phyloP scores from a whole-genome alignment of 1,140 invertebrate genomes.

The Scaptomyza hsui region DNA sequence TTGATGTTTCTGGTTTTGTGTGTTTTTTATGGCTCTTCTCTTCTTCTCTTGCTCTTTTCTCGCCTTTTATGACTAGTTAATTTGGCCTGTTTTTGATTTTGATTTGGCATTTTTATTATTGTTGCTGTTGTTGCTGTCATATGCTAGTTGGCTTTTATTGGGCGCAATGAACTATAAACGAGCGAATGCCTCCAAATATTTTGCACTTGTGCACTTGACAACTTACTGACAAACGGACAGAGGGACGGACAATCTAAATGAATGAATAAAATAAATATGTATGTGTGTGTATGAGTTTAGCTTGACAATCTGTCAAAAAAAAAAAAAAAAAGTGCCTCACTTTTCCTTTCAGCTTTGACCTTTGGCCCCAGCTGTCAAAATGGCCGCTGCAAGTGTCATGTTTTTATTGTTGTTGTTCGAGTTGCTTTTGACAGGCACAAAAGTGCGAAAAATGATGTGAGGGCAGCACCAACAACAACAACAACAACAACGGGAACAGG shows the following conservation, averaged over 20 bases:
- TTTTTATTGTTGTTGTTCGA: conserved; percentile 27
- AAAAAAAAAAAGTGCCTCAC: conserved; percentile 50
- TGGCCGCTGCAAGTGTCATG: conserved; percentile 64
- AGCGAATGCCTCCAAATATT: conserved; percentile 53
- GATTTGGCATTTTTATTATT: conserved; percentile 66
- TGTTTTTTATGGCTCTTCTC: conserved; percentile 13
- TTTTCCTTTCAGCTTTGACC: conserved; percentile 75
- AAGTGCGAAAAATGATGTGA: conserved; percentile 47
- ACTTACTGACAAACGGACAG: conserved; percentile 28
- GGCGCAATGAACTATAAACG: conserved; percentile 77
- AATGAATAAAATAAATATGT: conserved; percentile 42
- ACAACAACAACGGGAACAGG: conserved; percentile 1
- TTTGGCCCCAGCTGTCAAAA: conserved; percentile 75
- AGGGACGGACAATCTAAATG: conserved; percentile 29
- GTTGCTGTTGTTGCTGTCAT: conserved; percentile 40
- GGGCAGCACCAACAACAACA: neutral
- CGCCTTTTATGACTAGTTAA: conserved; percentile 77
- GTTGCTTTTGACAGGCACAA: conserved; percentile 67
- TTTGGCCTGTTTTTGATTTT: conserved; percentile 75
- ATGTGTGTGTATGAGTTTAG: neutral
- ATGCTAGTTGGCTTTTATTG: conserved; percentile 43
- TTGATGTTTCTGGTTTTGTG: conserved; percentile 36
- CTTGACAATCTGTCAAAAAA: conserved; percentile 69
- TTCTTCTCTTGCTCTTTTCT: conserved; percentile 16
- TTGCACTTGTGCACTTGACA: conserved; percentile 66